phyloP scores from a whole-genome alignment of 2,888 invertebrate species.

The Drosophila vallismaia region DNA sequence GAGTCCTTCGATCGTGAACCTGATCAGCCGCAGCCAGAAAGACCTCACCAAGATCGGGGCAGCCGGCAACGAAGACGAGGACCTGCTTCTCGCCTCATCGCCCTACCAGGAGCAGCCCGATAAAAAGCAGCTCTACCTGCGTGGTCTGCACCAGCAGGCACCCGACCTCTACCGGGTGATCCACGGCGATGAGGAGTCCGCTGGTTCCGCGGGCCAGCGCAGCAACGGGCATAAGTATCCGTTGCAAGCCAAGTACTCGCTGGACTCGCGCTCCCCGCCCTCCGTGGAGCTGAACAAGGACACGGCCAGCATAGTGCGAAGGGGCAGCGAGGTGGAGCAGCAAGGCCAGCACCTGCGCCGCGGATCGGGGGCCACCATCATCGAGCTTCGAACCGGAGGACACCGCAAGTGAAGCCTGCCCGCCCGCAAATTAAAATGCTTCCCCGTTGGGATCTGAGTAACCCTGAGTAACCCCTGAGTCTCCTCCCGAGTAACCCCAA shows the following conservation, averaged over 20 bases:
- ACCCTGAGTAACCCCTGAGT: too few species aligned
- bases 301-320: slow-evolving; percentile 85
- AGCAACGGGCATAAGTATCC: slow-evolving; percentile 61
- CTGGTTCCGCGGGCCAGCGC: background rate
- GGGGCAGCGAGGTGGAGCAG: slow-evolving; percentile 83
- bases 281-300: slow-evolving; percentile 83
- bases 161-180: slow-evolving; percentile 90
- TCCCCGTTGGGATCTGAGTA: too few species aligned
- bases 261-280: slow-evolving; percentile 83
- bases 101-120: slow-evolving; percentile 75
- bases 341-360: slow-evolving; percentile 77
- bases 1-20: slow-evolving; percentile 93
- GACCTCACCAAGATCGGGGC: slow-evolving; percentile 87
- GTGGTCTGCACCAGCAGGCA: slow-evolving; percentile 88
- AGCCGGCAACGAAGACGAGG: slow-evolving; percentile 68
- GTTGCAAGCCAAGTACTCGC: slow-evolving; percentile 75
- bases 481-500: background rate
- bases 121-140: slow-evolving; percentile 88
- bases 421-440: too few species aligned
- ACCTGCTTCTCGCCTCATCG: slow-evolving; percentile 22
- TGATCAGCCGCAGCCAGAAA: slow-evolving; percentile 92
- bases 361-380: slow-evolving; percentile 85
- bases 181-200: slow-evolving; percentile 86
- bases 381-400: slow-evolving; percentile 85
- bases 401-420: slow-evolving; percentile 61